Evolutionary conservation across 1,140 invertebrate species (phyloP).

Genomic region (Psilanteris sp.): DNA sequence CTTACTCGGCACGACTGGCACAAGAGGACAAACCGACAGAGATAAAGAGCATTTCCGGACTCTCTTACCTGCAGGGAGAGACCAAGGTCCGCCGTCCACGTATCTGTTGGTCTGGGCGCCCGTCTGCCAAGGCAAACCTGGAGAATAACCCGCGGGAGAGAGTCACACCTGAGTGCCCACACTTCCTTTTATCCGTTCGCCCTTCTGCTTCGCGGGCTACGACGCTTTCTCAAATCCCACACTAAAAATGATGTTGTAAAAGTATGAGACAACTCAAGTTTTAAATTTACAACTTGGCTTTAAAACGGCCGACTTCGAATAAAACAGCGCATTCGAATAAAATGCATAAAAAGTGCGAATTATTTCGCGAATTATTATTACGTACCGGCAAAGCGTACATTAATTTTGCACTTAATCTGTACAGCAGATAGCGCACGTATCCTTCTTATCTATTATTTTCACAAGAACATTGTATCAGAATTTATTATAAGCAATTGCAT

Average conservation of each 20-base stretch:
- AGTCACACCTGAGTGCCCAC: slow-evolving; percentile 79
- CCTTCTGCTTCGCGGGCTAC: slow-evolving; percentile 49
- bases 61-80: slow-evolving; percentile 64
- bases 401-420: too few species aligned
- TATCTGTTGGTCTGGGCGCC: slow-evolving; percentile 57
- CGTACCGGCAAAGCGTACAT: too few species aligned
- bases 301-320: too few species aligned
- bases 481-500: too few species aligned
- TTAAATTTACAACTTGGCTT: slow-evolving; percentile 3
- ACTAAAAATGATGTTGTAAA: slow-evolving; percentile 44
- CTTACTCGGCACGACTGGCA: slow-evolving; percentile 38
- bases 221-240: slow-evolving; percentile 59
- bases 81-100: slow-evolving; percentile 67
- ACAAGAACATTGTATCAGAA: too few species aligned
- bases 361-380: too few species aligned
- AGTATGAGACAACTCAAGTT: slow-evolving; percentile 16
- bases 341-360: too few species aligned
- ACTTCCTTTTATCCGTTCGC: slow-evolving; percentile 78
- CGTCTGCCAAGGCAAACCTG: slow-evolving; percentile 65
- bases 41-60: slow-evolving; percentile 80
- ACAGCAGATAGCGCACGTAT: too few species aligned
- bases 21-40: slow-evolving; percentile 79
- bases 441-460: too few species aligned
- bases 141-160: slow-evolving; percentile 74
- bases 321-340: too few species aligned